Percentiles rank a stretch among this genome's conserved stretches.
These are phyloP conservation scores for Coenonympha arcania DNA, from an alignment of 2,888 invertebrate genomes.

Conservation along the genomic window DNA sequence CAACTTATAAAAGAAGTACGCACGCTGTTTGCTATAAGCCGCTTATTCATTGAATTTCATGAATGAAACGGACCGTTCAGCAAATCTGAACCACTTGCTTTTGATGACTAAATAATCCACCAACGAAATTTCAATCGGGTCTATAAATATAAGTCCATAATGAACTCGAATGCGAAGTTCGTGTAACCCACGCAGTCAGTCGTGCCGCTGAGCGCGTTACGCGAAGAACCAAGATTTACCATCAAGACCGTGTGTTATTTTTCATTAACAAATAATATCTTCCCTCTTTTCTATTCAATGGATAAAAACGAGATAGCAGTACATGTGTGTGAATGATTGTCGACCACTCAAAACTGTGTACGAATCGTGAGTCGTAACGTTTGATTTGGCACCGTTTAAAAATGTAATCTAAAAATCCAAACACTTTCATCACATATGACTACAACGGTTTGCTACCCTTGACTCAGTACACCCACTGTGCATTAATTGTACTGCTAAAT, in stretches of 20 bases:
- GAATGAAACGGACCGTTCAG: constrained; percentile 26
- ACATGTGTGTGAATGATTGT: constrained; percentile 14
- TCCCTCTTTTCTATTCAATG: constrained; percentile 21
- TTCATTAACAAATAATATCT: constrained; percentile 14
- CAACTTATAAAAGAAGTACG: background rate
- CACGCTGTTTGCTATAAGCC: constrained; percentile 1
- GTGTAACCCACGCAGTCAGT: constrained; percentile 44
- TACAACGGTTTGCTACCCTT: constrained; percentile 17
- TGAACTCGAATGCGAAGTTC: constrained; percentile 31
- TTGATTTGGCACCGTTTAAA: constrained; percentile 17
- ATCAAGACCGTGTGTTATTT: constrained; percentile 17
- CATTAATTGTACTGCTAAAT: background rate
- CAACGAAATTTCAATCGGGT: constrained; percentile 36
- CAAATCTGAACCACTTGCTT: constrained; percentile 23
- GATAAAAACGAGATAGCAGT: constrained; percentile 20
- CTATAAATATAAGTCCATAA: constrained; percentile 61
- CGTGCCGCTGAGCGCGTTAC: constrained; percentile 45
- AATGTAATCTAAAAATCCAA: constrained; percentile 11
- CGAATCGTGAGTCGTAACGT: constrained; percentile 6
- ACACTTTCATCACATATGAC: constrained; percentile 2
- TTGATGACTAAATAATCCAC: constrained; percentile 26
- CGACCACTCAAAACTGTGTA: constrained; percentile 12
- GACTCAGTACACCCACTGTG: constrained; percentile 24
- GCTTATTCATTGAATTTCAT: constrained; percentile 20
- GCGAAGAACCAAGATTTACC: constrained; percentile 14